phyloP scores from a whole-genome alignment of 2,797 vertebrate genomes.

The Oreochromis grahami region DNA sequence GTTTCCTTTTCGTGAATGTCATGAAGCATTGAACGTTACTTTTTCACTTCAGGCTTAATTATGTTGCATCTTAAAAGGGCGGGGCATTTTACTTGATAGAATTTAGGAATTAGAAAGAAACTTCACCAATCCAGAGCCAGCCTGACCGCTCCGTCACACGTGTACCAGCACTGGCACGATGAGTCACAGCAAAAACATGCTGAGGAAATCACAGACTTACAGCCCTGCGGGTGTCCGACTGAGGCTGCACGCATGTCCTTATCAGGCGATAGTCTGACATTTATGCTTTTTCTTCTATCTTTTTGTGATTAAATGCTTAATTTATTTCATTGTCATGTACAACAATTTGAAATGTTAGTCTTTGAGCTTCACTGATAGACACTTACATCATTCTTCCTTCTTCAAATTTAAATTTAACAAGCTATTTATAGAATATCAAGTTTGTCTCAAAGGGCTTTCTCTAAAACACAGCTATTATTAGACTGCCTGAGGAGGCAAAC shows the following conservation, averaged over 20 bases:
- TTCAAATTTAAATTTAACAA: not conserved
- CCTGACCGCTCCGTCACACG: not conserved
- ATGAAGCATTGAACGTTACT: not conserved
- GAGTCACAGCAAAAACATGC: not conserved
- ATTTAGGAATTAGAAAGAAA: not conserved
- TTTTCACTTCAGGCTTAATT: not conserved
- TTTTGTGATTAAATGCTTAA: not conserved
- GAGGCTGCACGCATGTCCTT: not conserved
- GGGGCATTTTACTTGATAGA: not conserved
- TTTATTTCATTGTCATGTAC: not conserved
- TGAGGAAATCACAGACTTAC: not conserved
- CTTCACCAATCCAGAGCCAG: not conserved
- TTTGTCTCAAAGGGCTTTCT: not conserved
- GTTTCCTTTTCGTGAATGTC: not conserved
- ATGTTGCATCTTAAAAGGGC: not conserved
- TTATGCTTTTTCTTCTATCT: not conserved
- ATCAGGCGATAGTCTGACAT: not conserved
- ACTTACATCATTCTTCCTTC: not conserved
- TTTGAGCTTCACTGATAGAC: not conserved
- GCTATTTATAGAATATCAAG: not conserved
- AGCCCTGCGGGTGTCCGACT: not conserved
- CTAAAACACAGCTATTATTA: not conserved
- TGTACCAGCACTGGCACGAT: not conserved
- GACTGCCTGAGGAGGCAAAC: not conserved
- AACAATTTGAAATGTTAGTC: not conserved